A percentile compares a stretch with the other conserved stretches of the same genome.
These are phyloP conservation scores for Pinna nobilis DNA, from an alignment of 1,140 invertebrate genomes.

Conservation along the genomic window DNA sequence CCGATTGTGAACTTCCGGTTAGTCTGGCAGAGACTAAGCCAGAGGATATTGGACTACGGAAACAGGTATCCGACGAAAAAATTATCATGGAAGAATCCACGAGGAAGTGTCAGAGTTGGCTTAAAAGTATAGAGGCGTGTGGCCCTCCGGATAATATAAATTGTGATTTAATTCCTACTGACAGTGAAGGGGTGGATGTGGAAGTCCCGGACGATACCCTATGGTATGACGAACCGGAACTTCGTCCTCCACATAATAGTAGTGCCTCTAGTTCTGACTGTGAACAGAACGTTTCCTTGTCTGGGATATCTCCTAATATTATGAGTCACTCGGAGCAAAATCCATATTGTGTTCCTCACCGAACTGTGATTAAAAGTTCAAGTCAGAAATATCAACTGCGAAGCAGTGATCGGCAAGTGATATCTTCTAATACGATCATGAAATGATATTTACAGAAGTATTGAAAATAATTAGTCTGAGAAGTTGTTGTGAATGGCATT, in stretches of 20 bases:
- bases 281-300: slow-evolving; percentile 24
- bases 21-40: slow-evolving; percentile 63
- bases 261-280: slow-evolving; percentile 46
- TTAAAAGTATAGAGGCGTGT: slow-evolving; percentile 63
- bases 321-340: background rate
- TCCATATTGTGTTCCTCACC: background rate
- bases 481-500: too few species aligned
- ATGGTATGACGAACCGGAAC: slow-evolving; percentile 46
- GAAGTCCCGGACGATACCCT: slow-evolving; percentile 68
- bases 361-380: background rate
- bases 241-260: slow-evolving; percentile 32
- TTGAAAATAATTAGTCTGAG: too few species aligned
- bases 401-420: background rate
- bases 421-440: too few species aligned
- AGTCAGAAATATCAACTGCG: slow-evolving; percentile 10
- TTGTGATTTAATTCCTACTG: slow-evolving; percentile 3
- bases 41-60: slow-evolving; percentile 55
- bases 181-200: slow-evolving; percentile 58
- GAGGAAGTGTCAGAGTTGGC: slow-evolving; percentile 67
- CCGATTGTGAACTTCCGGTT: slow-evolving; percentile 55
- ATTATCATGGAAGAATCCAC: slow-evolving; percentile 66
- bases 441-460: too few species aligned
- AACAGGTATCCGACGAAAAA: slow-evolving; percentile 51
- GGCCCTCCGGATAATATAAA: slow-evolving; percentile 41
- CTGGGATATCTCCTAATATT: background rate